These are phyloP conservation scores for Cacoxenus indagator DNA, from an alignment of 2,888 invertebrate species.

Conservation along the genomic window DNA sequence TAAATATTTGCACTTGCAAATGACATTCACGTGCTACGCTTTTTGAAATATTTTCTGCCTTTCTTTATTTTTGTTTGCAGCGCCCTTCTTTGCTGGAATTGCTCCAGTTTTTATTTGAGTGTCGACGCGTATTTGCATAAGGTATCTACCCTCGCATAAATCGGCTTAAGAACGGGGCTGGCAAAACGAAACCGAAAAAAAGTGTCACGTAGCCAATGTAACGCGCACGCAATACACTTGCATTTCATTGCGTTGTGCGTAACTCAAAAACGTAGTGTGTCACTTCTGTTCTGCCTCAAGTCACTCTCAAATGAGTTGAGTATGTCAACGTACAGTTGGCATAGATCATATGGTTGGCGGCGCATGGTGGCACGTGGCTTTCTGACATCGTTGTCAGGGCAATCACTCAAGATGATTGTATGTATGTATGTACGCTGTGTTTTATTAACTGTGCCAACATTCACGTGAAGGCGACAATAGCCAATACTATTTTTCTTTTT, in stretches of 20 bases:
- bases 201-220: conserved; percentile 20
- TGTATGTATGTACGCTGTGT: conserved; percentile 48
- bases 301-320: not conserved
- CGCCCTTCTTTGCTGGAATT: conserved; percentile 11
- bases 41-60: not conserved
- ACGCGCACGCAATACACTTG: conserved; percentile 25
- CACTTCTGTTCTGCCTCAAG: not conserved
- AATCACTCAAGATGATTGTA: conserved; percentile 25
- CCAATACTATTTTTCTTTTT: not conserved
- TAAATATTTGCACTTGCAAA: conserved; percentile 61
- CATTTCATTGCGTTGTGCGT: not conserved
- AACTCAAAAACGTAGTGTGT: not conserved
- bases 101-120: conserved; percentile 46
- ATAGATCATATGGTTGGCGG: conserved; percentile 7
- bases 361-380: not conserved
- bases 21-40: conserved; percentile 55
- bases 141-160: conserved; percentile 45
- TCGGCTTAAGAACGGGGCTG: conserved; percentile 52
- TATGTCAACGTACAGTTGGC: conserved; percentile 1
- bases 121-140: conserved; percentile 20
- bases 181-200: conserved; percentile 6
- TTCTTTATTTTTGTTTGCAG: conserved; percentile 27
- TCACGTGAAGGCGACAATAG: not conserved
- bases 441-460: conserved; percentile 44
- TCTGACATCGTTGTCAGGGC: conserved; percentile 29